Evolutionary conservation across 53 echinoderm and acorn worm genomes (phyloP), one percentile per base, ranked within the genome.

Genomic region (Paelopatides confundens): DNA sequence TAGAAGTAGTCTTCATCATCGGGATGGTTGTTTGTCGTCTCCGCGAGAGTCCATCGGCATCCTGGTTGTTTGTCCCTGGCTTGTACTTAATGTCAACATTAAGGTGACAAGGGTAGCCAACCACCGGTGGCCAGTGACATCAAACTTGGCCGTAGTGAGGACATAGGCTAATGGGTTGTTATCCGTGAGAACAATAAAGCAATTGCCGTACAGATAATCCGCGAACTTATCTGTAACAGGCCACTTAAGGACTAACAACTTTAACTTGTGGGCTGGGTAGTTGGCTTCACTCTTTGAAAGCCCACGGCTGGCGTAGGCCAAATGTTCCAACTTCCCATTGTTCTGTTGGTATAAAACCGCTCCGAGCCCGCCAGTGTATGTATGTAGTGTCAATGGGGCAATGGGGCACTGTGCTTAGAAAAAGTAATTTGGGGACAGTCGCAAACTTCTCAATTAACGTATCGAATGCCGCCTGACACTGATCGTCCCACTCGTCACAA

Each of bases 221-320:
- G n/a, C n/a, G n/a, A n/a, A n/a, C n/a, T n/a, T n/a, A n/a, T n/a
- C n/a, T n/a, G n/a, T n/a, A n/a, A 91, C 88, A 9, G 92, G 88
- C 92, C 92, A 91, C 66, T 91, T 91, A 17, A 91, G 51, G 0
- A 84, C 82, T 4, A 88, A 35, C 23, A 84, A 91, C 32, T 91
- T 88, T n/a, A n/a, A n/a, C n/a, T n/a, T n/a, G n/a, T n/a, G n/a
- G n/a, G n/a, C n/a, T n/a, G n/a, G n/a, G n/a, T n/a, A n/a, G n/a
- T n/a, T n/a, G n/a, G n/a, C n/a, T n/a, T n/a, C n/a, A n/a, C n/a
- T n/a, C n/a, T n/a, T n/a, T n/a, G n/a, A n/a, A n/a, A n/a, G n/a
- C n/a, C 82, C 82, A 35, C 82, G 54, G 62, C 82, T 81, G 2
- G 76, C 76, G 43, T 76, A 76, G 3, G 76, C 76, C 15, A 76